Evolutionary conservation across 2,888 invertebrate species (phyloP).

Genomic region (Dilophus febrilis): DNA sequence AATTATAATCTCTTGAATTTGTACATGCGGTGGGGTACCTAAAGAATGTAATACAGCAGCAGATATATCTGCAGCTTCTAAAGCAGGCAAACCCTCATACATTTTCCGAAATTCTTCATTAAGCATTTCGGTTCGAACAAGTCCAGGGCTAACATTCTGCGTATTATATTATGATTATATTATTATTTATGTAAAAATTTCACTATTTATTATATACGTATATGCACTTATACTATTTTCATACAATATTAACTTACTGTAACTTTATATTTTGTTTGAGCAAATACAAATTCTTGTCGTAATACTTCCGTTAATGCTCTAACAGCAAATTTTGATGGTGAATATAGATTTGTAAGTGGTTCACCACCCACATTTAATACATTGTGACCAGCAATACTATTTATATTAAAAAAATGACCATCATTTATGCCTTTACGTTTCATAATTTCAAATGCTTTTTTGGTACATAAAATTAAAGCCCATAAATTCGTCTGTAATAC

Average conservation of each 20-base stretch:
- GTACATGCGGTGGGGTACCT: slow-evolving; percentile 3
- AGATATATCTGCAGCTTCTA: slow-evolving; percentile 6
- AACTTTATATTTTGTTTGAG: slow-evolving; percentile 24
- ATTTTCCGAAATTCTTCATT: slow-evolving; percentile 8
- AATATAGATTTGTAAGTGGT: slow-evolving; percentile 22
- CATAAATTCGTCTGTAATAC: slow-evolving; percentile 31
- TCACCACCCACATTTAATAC: slow-evolving; percentile 23
- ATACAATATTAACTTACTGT: slow-evolving; percentile 22
- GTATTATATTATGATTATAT: too few species aligned
- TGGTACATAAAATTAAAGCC: slow-evolving; percentile 29
- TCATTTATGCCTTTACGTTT: slow-evolving; percentile 23
- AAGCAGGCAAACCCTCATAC: not conserved
- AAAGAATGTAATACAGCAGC: slow-evolving; percentile 5
- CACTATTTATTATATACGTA: too few species aligned
- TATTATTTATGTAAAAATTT: not conserved
- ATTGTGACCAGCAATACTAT: slow-evolving; percentile 32
- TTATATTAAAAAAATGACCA: slow-evolving; percentile 31
- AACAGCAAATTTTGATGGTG: slow-evolving; percentile 23
- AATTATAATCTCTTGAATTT: slow-evolving; percentile 17
- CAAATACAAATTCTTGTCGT: slow-evolving; percentile 22
- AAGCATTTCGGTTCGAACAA: slow-evolving; percentile 18
- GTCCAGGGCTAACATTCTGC: slow-evolving; percentile 22
- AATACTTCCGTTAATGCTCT: slow-evolving; percentile 24
- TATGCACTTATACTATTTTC: too few species aligned
- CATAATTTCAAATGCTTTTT: slow-evolving; percentile 32